Conservation (phyloP, 2,797 vertebrate species). For the Glyptemys insculpta region DNA sequence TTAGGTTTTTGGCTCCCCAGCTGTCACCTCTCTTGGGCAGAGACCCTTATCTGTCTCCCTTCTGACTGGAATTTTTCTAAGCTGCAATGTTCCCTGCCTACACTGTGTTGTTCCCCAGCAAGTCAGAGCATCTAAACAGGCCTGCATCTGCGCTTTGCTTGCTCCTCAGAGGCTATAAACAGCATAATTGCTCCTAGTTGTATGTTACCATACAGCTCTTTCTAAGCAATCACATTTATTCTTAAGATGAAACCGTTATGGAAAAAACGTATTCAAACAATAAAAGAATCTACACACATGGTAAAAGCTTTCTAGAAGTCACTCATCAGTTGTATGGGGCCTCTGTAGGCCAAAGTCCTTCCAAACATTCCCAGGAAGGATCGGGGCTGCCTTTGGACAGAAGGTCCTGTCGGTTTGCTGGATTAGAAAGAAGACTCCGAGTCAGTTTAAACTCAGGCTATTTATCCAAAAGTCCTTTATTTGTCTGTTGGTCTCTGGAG, state of each 20-base stretch:
- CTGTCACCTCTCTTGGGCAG: background rate
- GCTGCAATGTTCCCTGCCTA: background rate
- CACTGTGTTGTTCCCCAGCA: background rate
- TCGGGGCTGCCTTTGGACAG: too few relatives aligned
- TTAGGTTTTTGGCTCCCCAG: background rate
- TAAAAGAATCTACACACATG: background rate
- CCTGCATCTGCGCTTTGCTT: background rate
- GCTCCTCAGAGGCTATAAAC: background rate
- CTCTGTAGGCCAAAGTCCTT: background rate
- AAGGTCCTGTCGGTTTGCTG: too few relatives aligned
- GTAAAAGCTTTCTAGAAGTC: background rate
- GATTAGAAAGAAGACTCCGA: background rate
- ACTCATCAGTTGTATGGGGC: background rate
- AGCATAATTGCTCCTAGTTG: background rate
- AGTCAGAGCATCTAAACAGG: background rate
- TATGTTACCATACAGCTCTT: background rate
- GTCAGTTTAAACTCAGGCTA: background rate
- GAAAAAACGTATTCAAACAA: background rate
- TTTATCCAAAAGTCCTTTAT: too few relatives aligned
- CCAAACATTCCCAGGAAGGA: background rate
- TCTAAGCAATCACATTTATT: background rate
- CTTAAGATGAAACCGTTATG: background rate
- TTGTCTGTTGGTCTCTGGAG: too few relatives aligned
- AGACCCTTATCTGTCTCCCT: background rate
- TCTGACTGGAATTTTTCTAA: background rate